phyloP scores from a whole-genome alignment of 2,888 invertebrate genomes.

The Omphaloscelis lunosa region DNA sequence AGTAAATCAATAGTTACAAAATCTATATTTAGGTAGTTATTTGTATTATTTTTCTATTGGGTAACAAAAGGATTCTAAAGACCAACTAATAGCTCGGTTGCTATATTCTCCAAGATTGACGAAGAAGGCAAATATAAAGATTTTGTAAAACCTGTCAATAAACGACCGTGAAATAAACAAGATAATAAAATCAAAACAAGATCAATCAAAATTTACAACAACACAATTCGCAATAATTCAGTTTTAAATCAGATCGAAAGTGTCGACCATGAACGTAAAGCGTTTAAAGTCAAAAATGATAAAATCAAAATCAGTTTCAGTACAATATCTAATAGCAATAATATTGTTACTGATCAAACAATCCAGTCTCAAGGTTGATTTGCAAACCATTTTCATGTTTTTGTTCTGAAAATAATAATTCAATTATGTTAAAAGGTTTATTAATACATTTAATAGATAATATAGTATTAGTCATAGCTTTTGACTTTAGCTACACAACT shows the following conservation, averaged over 20 bases:
- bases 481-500: not conserved
- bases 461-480: not conserved
- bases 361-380: constrained; percentile 49
- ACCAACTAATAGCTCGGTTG: not conserved
- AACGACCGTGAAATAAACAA: constrained; percentile 34
- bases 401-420: constrained; percentile 46
- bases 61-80: not conserved
- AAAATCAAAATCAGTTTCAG: constrained; percentile 56
- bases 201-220: constrained; percentile 43
- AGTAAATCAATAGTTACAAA: not conserved
- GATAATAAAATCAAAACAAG: constrained; percentile 38
- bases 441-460: constrained; percentile 9
- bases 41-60: not conserved
- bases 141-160: constrained; percentile 3
- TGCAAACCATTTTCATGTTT: constrained; percentile 35
- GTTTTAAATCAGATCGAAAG: constrained; percentile 58
- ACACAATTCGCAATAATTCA: constrained; percentile 32
- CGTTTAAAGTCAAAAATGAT: constrained; percentile 59
- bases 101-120: too few relatives aligned
- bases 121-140: not conserved
- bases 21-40: not conserved
- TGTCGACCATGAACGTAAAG: constrained; percentile 51
- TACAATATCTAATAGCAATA: constrained; percentile 42
- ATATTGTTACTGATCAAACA: constrained; percentile 53
- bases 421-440: constrained; percentile 27